These are phyloP conservation scores for Drosophila koepferae DNA, from an alignment of 2,888 invertebrate genomes.

Conservation along the genomic window DNA sequence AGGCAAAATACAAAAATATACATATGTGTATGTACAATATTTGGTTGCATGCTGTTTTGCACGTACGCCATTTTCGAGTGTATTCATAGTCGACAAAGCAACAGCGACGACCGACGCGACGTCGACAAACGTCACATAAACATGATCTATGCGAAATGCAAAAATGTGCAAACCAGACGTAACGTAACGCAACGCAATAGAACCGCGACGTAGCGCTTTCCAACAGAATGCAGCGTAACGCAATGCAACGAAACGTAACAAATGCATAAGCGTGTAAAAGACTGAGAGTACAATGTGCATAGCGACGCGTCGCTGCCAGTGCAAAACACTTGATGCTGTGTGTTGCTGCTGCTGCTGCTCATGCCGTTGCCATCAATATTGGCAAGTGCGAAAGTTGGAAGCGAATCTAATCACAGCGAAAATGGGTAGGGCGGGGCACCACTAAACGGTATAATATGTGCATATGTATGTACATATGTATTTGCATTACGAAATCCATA, in stretches of 20 bases:
- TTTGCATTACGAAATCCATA: background rate
- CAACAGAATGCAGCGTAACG: background rate
- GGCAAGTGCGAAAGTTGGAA: constrained; percentile 51
- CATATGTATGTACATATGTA: background rate
- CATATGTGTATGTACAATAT: constrained; percentile 41
- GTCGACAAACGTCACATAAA: constrained; percentile 16
- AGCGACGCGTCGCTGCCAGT: constrained; percentile 12
- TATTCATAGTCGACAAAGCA: constrained; percentile 50
- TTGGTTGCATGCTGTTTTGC: constrained; percentile 84
- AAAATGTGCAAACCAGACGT: constrained; percentile 5
- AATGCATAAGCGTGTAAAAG: constrained; percentile 32
- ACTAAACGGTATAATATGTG: constrained; percentile 24
- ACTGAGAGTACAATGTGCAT: constrained; percentile 6
- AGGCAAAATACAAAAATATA: constrained; percentile 24
- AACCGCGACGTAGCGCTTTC: background rate
- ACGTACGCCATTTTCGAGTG: constrained; percentile 82
- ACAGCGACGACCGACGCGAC: constrained; percentile 24
- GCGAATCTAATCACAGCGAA: constrained; percentile 53
- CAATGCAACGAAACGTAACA: constrained; percentile 1
- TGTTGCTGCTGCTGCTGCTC: background rate
- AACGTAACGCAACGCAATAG: constrained; percentile 4
- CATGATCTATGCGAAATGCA: constrained; percentile 45
- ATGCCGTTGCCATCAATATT: constrained; percentile 14
- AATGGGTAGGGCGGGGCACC: constrained; percentile 19
- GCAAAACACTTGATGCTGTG: constrained; percentile 32